Conservation (phyloP, 2,888 invertebrate genomes). For the Seladonia tumulorum region DNA sequence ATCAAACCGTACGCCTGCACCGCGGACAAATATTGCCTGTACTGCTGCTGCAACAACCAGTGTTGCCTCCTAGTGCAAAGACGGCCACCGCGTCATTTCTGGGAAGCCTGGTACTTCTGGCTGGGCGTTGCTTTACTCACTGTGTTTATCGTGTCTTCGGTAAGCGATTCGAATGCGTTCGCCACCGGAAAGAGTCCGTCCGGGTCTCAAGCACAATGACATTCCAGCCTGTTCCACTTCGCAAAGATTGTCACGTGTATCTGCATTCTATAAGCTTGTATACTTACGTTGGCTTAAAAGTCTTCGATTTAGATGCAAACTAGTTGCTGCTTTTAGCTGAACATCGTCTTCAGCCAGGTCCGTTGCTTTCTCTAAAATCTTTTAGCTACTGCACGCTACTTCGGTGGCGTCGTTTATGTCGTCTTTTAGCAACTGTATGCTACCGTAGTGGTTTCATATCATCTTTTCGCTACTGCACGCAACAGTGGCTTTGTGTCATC, state of each 20-base stretch:
- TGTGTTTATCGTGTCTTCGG: conserved; percentile 78
- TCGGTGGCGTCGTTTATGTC: neutral
- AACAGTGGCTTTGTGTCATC: too few species aligned
- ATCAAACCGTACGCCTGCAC: conserved; percentile 74
- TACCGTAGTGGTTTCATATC: too few species aligned
- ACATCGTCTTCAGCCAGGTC: neutral
- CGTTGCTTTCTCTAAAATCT: neutral
- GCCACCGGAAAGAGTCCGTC: neutral
- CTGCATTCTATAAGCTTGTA: neutral
- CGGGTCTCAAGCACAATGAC: neutral
- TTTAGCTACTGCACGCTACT: neutral
- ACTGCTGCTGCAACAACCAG: conserved; percentile 79
- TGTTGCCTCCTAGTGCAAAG: conserved; percentile 79
- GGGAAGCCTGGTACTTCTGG: conserved; percentile 82
- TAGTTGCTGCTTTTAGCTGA: neutral
- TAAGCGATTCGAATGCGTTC: conserved; percentile 59
- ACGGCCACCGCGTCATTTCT: conserved; percentile 78
- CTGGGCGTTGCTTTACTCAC: conserved; percentile 77
- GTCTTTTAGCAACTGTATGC: too few species aligned
- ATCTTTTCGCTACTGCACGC: too few species aligned
- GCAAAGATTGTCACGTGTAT: neutral
- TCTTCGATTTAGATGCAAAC: neutral
- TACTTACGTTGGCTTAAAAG: neutral
- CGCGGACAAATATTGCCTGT: conserved; percentile 77
- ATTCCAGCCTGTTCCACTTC: neutral